A percentile compares a stretch with the other conserved stretches of the same genome.
Evolutionary conservation across 2,113 vertebrate species (phyloP).

Genomic region (Bos indicus): DNA sequence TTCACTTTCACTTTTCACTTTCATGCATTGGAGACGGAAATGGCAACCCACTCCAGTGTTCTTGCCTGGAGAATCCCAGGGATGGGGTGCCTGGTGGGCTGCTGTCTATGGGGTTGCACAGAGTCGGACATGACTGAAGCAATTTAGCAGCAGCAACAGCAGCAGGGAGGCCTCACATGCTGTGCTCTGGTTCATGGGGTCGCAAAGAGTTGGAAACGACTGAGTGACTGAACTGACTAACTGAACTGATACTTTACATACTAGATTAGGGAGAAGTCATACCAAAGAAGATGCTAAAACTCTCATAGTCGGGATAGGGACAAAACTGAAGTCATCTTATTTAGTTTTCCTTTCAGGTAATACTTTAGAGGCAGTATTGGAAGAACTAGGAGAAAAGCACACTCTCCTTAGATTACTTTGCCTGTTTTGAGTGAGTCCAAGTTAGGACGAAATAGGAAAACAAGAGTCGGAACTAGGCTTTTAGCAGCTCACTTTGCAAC

Average conservation of each 20-base stretch:
- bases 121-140: no score
- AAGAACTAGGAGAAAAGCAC: background rate
- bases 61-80: no score
- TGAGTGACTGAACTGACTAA: no score
- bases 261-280: background rate
- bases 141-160: no score
- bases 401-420: background rate
- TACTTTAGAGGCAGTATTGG: background rate
- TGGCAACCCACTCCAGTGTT: no score
- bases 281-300: background rate
- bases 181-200: no score
- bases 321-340: background rate
- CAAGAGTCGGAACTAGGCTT: background rate
- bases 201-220: rapidly evolving
- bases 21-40: no score
- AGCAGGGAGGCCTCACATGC: no score
- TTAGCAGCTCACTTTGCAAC: background rate
- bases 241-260: background rate
- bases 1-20: no score
- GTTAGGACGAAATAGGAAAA: background rate
- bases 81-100: no score
- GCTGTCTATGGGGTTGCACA: no score
- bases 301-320: background rate
- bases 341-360: background rate
- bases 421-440: background rate